These are phyloP conservation scores for Hermatobates lingyangjiaoensis DNA, from an alignment of 1,140 invertebrate genomes.

Conservation along the genomic window DNA sequence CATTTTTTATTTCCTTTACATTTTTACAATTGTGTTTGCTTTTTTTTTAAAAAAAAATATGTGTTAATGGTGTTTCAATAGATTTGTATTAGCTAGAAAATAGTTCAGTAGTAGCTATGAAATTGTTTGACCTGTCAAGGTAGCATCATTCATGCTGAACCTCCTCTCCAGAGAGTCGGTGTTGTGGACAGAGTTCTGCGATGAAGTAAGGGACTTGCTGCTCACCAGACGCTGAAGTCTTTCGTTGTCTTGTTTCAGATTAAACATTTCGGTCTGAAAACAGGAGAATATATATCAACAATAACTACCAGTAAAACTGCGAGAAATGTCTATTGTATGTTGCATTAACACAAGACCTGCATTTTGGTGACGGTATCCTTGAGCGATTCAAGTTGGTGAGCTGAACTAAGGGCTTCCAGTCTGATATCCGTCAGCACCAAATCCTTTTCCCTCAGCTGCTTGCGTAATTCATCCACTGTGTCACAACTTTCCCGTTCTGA, in stretches of 20 bases:
- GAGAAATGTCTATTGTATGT: not conserved
- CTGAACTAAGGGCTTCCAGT: slow-evolving; percentile 84
- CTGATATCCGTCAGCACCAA: slow-evolving; percentile 88
- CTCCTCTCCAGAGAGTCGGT: slow-evolving; percentile 30
- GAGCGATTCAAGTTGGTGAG: slow-evolving; percentile 87
- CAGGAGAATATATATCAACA: slow-evolving; percentile 2
- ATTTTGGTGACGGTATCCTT: slow-evolving; percentile 93
- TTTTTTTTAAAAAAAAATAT: no score
- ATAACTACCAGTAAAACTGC: slow-evolving; percentile 1
- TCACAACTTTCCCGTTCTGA: no score
- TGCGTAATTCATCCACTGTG: slow-evolving; percentile 69
- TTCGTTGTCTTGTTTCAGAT: slow-evolving; percentile 91
- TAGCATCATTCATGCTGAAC: slow-evolving; percentile 32
- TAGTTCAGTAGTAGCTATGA: no score
- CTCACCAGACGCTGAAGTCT: slow-evolving; percentile 72
- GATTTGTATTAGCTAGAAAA: no score
- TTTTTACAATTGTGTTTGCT: no score
- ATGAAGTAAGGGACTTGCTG: slow-evolving; percentile 58
- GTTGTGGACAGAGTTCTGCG: slow-evolving; percentile 45
- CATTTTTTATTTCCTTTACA: no score
- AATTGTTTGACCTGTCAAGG: no score
- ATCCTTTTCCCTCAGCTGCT: slow-evolving; percentile 87
- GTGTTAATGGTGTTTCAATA: no score
- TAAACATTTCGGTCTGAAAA: slow-evolving; percentile 81
- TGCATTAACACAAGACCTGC: slow-evolving; percentile 51